These are phyloP conservation scores for Neuroterus valhalla DNA, from an alignment of 1,140 invertebrate genomes.

Conservation along the genomic window DNA sequence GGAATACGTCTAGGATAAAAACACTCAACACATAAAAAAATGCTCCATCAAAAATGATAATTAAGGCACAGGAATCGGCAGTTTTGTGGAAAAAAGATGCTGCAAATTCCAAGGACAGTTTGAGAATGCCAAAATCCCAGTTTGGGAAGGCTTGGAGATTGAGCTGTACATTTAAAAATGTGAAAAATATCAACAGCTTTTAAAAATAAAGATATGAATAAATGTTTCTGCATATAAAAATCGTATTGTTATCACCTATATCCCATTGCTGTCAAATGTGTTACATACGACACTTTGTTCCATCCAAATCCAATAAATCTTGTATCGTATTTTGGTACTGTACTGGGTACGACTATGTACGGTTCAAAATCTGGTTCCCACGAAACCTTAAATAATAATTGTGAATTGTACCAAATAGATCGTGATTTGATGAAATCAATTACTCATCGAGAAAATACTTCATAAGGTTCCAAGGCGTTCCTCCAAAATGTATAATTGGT, in stretches of 20 bases:
- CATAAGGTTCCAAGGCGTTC: slow-evolving; percentile 87
- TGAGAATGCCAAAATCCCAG: no score
- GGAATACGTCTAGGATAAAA: no score
- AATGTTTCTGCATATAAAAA: no score
- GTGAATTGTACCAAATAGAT: slow-evolving; percentile 24
- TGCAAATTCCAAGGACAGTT: no score
- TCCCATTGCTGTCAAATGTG: slow-evolving; percentile 89
- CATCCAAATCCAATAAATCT: slow-evolving; percentile 96
- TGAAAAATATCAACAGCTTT: no score
- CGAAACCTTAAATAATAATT: slow-evolving; percentile 78
- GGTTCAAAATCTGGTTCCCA: slow-evolving; percentile 96
- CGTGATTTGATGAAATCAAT: slow-evolving; percentile 17
- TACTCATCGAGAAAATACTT: slow-evolving; percentile 73
- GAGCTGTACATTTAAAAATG: no score
- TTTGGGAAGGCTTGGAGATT: no score
- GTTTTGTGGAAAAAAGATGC: no score
- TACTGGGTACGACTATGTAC: slow-evolving; percentile 88
- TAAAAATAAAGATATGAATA: no score
- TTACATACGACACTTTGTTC: slow-evolving; percentile 96
- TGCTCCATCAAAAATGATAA: no score
- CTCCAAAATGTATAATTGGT: slow-evolving; percentile 92
- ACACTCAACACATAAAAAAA: no score
- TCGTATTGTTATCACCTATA: slow-evolving; percentile 78
- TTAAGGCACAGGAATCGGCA: no score
- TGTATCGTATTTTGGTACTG: slow-evolving; percentile 89